Evolutionary conservation across 2,888 invertebrate genomes (phyloP).

Genomic region (Drosophila neoperkinsi): DNA sequence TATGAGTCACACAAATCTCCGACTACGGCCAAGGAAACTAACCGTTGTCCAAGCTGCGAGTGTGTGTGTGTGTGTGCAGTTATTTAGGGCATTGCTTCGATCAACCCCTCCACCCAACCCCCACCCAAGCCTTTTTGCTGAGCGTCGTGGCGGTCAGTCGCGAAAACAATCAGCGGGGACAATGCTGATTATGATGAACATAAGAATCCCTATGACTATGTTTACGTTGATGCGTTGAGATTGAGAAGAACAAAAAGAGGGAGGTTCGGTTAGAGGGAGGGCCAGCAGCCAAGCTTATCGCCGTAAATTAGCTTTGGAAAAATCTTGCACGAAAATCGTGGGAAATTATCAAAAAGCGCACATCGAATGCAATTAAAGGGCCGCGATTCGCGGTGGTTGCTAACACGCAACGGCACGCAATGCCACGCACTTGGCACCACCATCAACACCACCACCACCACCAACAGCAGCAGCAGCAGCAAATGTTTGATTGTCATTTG

Average conservation of each 20-base stretch:
- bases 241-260: conserved; percentile 7
- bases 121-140: conserved; percentile 20
- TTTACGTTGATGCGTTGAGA: conserved; percentile 33
- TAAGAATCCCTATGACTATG: conserved; percentile 38
- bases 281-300: conserved; percentile 38
- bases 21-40: conserved; percentile 48
- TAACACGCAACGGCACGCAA: conserved; percentile 17
- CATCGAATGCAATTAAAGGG: conserved; percentile 78
- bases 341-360: conserved; percentile 79
- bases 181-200: conserved; percentile 65
- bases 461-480: conserved; percentile 7
- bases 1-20: conserved; percentile 80
- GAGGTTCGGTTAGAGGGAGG: conserved; percentile 16
- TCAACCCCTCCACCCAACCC: conserved; percentile 54
- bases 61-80: conserved; percentile 31
- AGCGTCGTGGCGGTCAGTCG: conserved; percentile 69
- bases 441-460: conserved; percentile 32
- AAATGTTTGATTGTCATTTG: conserved; percentile 27
- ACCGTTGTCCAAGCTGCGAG: conserved; percentile 41
- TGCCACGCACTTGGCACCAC: conserved; percentile 45
- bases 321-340: conserved; percentile 76
- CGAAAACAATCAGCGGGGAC: conserved; percentile 74
- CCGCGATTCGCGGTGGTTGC: conserved; percentile 74
- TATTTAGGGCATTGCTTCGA: conserved; percentile 52
- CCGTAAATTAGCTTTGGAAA: conserved; percentile 52